phyloP scores from a whole-genome alignment of 2,888 invertebrate genomes.

The Melanostoma scalare region DNA sequence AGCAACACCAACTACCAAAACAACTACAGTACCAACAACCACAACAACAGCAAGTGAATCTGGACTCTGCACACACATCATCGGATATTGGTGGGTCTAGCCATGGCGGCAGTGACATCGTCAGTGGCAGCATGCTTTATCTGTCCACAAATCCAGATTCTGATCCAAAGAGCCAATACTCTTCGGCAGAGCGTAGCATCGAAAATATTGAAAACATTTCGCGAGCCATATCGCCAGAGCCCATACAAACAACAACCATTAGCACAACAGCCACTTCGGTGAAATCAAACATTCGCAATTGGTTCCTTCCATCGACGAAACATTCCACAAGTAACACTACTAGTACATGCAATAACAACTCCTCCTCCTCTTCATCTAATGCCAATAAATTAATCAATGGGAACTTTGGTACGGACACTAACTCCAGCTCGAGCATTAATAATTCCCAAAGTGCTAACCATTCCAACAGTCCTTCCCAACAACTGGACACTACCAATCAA shows the following conservation, averaged over 20 bases:
- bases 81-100: conserved; percentile 68
- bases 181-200: conserved; percentile 47
- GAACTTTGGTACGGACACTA: conserved; percentile 78
- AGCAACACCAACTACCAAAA: conserved; percentile 52
- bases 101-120: conserved; percentile 38
- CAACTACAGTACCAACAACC: conserved; percentile 44
- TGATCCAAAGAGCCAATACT: conserved; percentile 63
- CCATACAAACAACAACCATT: conserved; percentile 63
- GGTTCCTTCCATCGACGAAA: conserved; percentile 77
- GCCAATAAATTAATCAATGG: conserved; percentile 74
- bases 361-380: conserved; percentile 66
- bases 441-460: conserved; percentile 73
- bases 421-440: conserved; percentile 76
- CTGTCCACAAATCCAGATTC: conserved; percentile 58
- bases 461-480: conserved; percentile 70
- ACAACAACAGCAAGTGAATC: conserved; percentile 63
- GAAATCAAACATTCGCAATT: conserved; percentile 78
- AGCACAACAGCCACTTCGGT: conserved; percentile 73
- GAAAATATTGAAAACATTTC: conserved; percentile 56
- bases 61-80: conserved; percentile 59
- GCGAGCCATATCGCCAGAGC: conserved; percentile 73
- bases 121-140: conserved; percentile 59
- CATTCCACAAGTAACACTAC: conserved; percentile 72
- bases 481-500: conserved; percentile 75
- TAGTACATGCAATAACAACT: conserved; percentile 73